Evolutionary conservation across 2,113 vertebrate species (phyloP), one percentile per base, ranked within the genome.

Genomic region (Nibea albiflora): DNA sequence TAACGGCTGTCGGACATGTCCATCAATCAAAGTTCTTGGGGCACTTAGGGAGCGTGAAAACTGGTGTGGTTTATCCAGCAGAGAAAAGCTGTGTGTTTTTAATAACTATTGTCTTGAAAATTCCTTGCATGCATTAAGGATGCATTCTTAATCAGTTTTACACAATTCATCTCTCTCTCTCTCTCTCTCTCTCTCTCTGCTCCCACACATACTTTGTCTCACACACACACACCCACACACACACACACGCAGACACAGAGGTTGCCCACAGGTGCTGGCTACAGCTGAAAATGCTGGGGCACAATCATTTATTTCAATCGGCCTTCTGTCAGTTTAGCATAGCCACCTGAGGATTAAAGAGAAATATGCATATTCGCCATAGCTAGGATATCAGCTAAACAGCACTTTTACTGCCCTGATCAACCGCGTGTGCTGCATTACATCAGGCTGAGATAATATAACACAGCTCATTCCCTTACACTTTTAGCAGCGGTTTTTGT

Each of bases 301-400:
- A 80, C 54, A 63, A 76, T 88, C 81, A 89, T 92, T 89, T 89
- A 90, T 90, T 92, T 90, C 86, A 89, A 88, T 91, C 65, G 56
- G 77, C 74, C 74, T 80, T 85, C 78, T 91, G 91, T 89, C 87
- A 84, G 72, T 86, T 90, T 79, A 88, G 88, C 81, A 81, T 81
- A 80, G 57, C 78, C 76, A 76, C 80, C 84, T 82, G 78, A 90
- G 87, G 72, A 82, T 35, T 74, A 67, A 53, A 78, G 79, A 85
- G 68, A 77, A 73, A 42, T 12, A 85, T 80, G 69, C 82, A 87
- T 62, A 84, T 86, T 85, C 80, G 20, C 61, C 47, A 81, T 84
- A 73, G 79, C 50, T 85, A 53, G 69, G 58, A 80, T 72, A 61
- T 80, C 75, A 62, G 75, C 84, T 75, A 72, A 86, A 76, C 56